Base-by-base conservation (phyloP, 2,113 vertebrate genomes). In the Cynoglossus semilaevis region DNA sequence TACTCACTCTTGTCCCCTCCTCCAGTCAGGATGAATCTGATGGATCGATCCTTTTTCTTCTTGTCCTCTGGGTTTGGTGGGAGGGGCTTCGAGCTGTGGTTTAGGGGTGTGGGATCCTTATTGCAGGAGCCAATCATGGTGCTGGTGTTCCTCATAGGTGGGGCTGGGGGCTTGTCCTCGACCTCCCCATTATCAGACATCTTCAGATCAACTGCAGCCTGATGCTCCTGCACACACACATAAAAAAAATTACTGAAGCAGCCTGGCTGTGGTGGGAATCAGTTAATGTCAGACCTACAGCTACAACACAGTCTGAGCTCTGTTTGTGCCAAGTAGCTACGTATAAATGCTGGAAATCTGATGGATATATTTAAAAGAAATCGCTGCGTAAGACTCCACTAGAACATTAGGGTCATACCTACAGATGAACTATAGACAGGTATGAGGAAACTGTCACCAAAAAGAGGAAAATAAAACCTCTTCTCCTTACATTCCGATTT, bases 81-180 rank as follows among this genome's bases (percentile, higher is more conserved):
- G 76, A 98, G 91, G 50, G 96, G 96, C 77, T 95, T 98, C 55
- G 96, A 98, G 81, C 94, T 91, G 2, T 98, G 96, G 84, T 96
- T 96, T 17, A 95, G 81, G 14, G 92, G 89, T 47, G 86, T 89
- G 0, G 90, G 7, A 18, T 98, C 96, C 85, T 98, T 98, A 87
- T 88, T 88, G 74, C 92, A 89, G 0, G 93, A 91, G 66, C 96
- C 94, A 64, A 97, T 95, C 92, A 98, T 92, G 22, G 96, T 98
- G 93, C 96, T 99, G 70, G 94, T 96, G 77, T 95, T 98, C 86
- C 96, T 93, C 95, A 97, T 96, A 0, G 96, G 96, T 51, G 96
- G 96, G 57, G 96, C 96, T 51, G 96, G 96, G 0, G 96, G 96
- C 81, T 96, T 98, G 88, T 99, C 96, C 80, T 97, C 94, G 56